phyloP scores from a whole-genome alignment of 2,888 invertebrate genomes.

The Schizotus pectinicornis region DNA sequence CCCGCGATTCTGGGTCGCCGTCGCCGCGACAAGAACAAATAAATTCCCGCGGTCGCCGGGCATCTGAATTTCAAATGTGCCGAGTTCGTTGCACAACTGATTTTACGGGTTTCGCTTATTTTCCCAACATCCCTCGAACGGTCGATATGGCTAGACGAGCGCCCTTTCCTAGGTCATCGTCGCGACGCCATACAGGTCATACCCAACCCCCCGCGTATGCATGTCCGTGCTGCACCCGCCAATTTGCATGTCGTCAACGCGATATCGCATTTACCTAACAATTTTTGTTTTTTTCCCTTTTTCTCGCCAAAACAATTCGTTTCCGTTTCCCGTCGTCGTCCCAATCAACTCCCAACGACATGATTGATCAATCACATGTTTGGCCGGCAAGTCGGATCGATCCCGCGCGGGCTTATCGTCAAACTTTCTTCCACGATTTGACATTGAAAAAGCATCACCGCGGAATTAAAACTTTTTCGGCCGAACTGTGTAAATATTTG shows the following conservation, averaged over 20 bases:
- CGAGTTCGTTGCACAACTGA: conserved; percentile 18
- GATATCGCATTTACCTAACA: too few species aligned
- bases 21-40: too few species aligned
- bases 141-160: conserved; percentile 62
- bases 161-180: conserved; percentile 52
- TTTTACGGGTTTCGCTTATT: conserved; percentile 38
- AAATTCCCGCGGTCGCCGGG: not conserved
- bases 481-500: conserved; percentile 16
- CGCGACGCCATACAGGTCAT: conserved; percentile 39
- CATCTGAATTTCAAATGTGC: conserved; percentile 18
- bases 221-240: conserved; percentile 1
- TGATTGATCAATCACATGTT: too few species aligned
- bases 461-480: conserved; percentile 8
- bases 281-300: not conserved
- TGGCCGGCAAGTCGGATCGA: not conserved
- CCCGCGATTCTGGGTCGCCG: too few species aligned
- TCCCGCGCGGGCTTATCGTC: too few species aligned
- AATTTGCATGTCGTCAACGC: conserved; percentile 16
- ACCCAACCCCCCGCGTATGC: conserved; percentile 3
- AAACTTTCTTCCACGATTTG: too few species aligned
- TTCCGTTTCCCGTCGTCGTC: conserved; percentile 1
- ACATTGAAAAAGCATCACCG: not conserved
- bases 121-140: conserved; percentile 45
- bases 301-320: not conserved
- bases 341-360: too few species aligned